Base-by-base conservation (phyloP, 2,888 invertebrate species). In the Athripsodes cinereus region DNA sequence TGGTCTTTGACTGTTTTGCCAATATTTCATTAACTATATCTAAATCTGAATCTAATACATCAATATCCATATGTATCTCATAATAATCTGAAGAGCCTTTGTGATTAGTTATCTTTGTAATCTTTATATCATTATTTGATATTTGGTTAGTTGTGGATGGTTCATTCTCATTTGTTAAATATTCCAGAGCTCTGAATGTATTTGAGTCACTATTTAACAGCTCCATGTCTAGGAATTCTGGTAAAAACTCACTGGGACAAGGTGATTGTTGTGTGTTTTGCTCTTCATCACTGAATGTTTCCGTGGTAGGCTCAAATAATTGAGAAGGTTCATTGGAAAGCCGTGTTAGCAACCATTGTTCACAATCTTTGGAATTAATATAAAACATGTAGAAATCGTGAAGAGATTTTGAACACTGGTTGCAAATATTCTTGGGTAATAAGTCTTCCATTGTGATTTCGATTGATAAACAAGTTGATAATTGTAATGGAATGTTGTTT, bases 341-440 rank as follows among this genome's bases (percentile, higher is more conserved):
- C 18, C 44, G 44, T 13, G 52, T 52, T 34, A 57, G 18, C 20
- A 78, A 66, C 76, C 77, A 76, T 63, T 76, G 74, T 69, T 76
- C 74, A 1, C 77, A 77, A 65, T 72, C 75, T 16, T 74, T 73
- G 13, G 77, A 75, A 47, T 74, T 75, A 13, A 76, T 65, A 71
- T 75, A 75, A 59, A 78, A 78, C 65, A 74, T 73, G 60, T 78
- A 77, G 65, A 76, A 79, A 55, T 74, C 73, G 55, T 67, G 70
- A 20, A 79, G 66, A 55, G 72, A 72, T n/a, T 71, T 68, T 1
- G 74, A 74, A 63, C 79, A 79, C 11, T 72, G 66, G 10, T 66
- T 65, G 61, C 79, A 79, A 63, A 78, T 71, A 46, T 65, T 67
- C 57, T 74, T 76, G 0, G 78, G 74, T 16, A 78, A 69, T 19